Percentiles rank a stretch among this genome's conserved stretches.
Conservation (phyloP, 2,797 vertebrate genomes). For the Chelon auratus region DNA sequence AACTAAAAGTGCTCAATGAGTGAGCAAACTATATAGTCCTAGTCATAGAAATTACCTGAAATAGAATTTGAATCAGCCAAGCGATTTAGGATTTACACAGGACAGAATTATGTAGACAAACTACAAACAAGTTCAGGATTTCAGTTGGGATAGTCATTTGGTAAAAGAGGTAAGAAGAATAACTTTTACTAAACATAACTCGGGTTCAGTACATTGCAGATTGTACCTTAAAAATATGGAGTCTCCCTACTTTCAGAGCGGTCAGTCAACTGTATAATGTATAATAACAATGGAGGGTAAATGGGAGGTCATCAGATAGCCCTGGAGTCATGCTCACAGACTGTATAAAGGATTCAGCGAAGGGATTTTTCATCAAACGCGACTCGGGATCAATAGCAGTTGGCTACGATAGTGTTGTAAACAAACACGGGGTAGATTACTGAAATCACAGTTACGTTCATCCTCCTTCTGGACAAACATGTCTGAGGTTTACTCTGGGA, state of each 20-base stretch:
- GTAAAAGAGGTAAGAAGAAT: background rate
- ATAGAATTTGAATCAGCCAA: no score
- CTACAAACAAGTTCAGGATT: background rate
- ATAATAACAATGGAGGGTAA: no score
- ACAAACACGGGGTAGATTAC: conserved; percentile 48
- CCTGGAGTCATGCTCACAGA: background rate
- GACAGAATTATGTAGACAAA: background rate
- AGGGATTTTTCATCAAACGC: conserved; percentile 19
- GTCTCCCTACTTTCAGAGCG: background rate
- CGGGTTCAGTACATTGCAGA: no score
- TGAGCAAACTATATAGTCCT: no score
- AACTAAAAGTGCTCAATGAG: background rate
- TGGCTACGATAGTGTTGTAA: conserved; percentile 38
- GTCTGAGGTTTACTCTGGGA: background rate
- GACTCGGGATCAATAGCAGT: conserved; percentile 26
- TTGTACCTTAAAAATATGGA: background rate
- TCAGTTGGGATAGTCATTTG: background rate
- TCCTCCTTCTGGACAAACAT: conserved; percentile 41
- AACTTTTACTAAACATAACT: no score
- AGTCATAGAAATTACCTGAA: no score
- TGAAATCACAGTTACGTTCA: conserved; percentile 30
- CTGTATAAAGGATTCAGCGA: conserved; percentile 6
- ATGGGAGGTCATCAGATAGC: background rate
- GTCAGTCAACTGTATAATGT: background rate
- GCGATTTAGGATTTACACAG: no score